A percentile compares a stretch with the other conserved stretches of the same genome.
Conservation (phyloP, 2,888 invertebrate species). For the Drosophila fungiperda region DNA sequence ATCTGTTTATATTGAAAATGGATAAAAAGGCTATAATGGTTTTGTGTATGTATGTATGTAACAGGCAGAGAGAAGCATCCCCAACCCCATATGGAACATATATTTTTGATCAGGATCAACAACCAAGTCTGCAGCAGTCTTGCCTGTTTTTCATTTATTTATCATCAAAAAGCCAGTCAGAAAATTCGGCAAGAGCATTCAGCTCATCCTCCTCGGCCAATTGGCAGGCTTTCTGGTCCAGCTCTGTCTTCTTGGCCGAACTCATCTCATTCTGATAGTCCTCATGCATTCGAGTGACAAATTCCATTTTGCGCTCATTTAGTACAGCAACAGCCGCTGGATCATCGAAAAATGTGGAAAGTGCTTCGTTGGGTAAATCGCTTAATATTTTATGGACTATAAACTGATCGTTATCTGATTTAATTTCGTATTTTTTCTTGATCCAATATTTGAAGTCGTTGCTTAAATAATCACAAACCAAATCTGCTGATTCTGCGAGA, state of each 20-base stretch:
- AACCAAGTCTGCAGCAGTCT: no score
- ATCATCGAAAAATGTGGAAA: rapidly evolving
- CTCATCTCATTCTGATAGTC: neutral
- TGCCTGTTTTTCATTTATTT: no score
- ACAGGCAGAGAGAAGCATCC: no score
- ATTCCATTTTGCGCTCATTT: neutral
- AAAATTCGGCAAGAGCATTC: neutral
- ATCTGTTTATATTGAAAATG: neutral
- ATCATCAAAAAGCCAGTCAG: no score
- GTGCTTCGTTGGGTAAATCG: neutral
- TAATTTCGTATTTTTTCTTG: neutral
- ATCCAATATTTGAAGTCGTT: neutral
- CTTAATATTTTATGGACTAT: neutral
- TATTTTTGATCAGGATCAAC: no score
- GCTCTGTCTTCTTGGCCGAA: neutral
- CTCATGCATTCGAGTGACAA: neutral
- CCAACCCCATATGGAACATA: no score
- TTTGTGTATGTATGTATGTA: no score
- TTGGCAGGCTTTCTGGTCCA: rapidly evolving
- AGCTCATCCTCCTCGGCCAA: neutral
- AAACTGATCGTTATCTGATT: neutral
- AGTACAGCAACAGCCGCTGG: neutral
- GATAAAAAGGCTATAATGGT: no score
- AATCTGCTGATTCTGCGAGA: neutral
- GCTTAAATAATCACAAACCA: neutral